Evolutionary conservation across 2,888 invertebrate genomes (phyloP), one percentile per base, ranked within the genome.

Genomic region (Drosophila histrio): DNA sequence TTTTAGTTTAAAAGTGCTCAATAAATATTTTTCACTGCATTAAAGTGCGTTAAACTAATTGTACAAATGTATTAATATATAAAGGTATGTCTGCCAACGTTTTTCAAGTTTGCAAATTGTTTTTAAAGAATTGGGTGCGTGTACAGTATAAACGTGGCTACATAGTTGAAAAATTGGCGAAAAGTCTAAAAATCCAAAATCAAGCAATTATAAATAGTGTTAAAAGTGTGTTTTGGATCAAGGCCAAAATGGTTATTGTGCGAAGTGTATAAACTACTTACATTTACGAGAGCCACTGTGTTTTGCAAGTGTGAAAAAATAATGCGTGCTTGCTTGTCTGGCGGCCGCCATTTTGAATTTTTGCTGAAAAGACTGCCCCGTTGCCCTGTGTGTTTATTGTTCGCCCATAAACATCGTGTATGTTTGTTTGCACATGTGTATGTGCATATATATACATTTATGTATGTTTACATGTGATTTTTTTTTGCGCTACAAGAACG

Each of bases 271-370:
- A 15, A 28, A 54, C 11, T 30, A 17, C 22, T 1, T 2, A 28
- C 5, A 24, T 30, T 17, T 26, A 30, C 1, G 11, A 34, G 28
- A 50, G 57, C 1, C n/a, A 13, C 17, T 15, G 24, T 15, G 7
- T 50, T 57, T 64, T 32, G 47, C 50, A 44, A 57, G 15, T 22
- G 41, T 44, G 52, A 60, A 61, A 64, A 71, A 84, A 72, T 67
- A 74, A 71, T 77, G 65, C 74, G 75, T 70, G 73, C 46, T 68
- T 65, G 66, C 61, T 62, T 62, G 70, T 77, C 71, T 63, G 47
- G 41, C 47, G 56, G 63, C 47, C 87, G 83, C 83, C 83, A 83
- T 83, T 75, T 83, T 83, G 87, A 72, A 84, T 79, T 76, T 80
- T 66, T 68, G 56, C 63, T 54, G 47, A 52, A 39, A 56, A 44